Conservation (phyloP, 2,797 vertebrate species). For the Chiloscyllium punctatum region DNA sequence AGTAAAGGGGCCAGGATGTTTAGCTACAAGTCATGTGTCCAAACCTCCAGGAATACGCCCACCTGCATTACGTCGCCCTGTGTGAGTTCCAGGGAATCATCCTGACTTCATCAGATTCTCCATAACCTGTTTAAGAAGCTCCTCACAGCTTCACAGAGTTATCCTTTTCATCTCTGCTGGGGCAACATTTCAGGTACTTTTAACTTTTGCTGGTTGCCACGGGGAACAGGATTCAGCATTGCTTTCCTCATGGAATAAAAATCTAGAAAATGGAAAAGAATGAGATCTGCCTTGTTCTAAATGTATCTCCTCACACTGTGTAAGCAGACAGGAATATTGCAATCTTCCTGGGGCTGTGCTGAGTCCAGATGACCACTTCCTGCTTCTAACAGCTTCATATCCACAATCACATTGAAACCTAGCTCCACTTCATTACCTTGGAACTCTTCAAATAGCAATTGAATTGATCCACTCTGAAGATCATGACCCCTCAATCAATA, state of each 20-base stretch:
- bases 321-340: background rate
- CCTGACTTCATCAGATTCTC: background rate
- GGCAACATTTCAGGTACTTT: background rate
- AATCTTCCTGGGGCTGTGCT: background rate
- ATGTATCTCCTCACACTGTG: background rate
- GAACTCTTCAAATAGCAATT: background rate
- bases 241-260: background rate
- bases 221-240: background rate
- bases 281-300: background rate
- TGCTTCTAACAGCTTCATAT: background rate
- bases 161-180: background rate
- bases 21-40: too few relatives aligned
- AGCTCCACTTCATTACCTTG: background rate
- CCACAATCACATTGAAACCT: background rate
- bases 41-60: too few relatives aligned
- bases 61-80: too few relatives aligned
- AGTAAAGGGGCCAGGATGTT: too few relatives aligned
- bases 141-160: background rate
- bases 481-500: background rate
- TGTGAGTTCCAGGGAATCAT: background rate
- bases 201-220: background rate
- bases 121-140: background rate
- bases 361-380: background rate
- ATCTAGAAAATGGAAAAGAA: background rate
- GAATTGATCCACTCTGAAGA: background rate